Conservation (phyloP, 2,797 vertebrate species). For the Falco cherrug region DNA sequence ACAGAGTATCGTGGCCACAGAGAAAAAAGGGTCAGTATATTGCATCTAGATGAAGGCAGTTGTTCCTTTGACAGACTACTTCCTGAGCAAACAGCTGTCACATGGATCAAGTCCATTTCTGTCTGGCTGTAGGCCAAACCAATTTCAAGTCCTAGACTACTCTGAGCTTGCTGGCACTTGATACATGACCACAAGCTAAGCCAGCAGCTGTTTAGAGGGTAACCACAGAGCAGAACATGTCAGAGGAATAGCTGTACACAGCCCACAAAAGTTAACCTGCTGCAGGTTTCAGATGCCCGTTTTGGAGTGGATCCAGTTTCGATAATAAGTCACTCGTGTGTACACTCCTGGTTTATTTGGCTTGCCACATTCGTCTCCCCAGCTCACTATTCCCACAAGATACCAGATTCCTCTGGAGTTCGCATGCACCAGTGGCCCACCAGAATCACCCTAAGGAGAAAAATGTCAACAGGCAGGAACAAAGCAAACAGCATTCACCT, state of each 20-base stretch:
- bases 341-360: conserved; percentile 80
- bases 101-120: background rate
- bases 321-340: conserved; percentile 72
- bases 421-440: conserved; percentile 76
- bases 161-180: background rate
- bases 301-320: conserved; percentile 76
- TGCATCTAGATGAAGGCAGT: background rate
- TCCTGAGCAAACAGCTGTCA: background rate
- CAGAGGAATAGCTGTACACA: background rate
- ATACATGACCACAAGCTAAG: background rate
- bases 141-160: conserved; percentile 16
- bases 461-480: background rate
- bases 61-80: background rate
- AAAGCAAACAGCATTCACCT: background rate
- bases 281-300: conserved; percentile 67
- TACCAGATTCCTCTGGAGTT: conserved; percentile 78
- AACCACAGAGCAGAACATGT: conserved; percentile 29
- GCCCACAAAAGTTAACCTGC: background rate
- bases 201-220: background rate
- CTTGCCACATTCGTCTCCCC: conserved; percentile 77
- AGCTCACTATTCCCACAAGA: conserved; percentile 81
- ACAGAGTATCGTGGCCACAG: background rate
- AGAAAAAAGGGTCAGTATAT: background rate
- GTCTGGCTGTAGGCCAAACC: background rate
- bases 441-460: conserved; percentile 78